Evolutionary conservation across 1,140 invertebrate genomes (phyloP).

Genomic region (Drosophila sturtevanti): DNA sequence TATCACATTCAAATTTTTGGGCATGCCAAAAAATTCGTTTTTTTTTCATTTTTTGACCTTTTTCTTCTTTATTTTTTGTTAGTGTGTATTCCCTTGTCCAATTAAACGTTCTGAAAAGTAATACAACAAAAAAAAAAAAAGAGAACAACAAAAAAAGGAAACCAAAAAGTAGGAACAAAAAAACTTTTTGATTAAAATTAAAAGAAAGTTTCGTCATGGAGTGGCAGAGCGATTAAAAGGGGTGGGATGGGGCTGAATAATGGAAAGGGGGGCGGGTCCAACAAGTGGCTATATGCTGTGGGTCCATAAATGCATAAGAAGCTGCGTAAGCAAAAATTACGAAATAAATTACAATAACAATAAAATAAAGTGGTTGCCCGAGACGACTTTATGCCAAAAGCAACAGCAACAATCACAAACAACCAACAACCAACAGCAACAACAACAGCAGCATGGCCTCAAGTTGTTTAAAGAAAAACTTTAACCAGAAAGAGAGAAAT

Average conservation of each 20-base stretch:
- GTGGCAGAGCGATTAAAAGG: conserved; percentile 22
- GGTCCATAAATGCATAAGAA: conserved; percentile 50
- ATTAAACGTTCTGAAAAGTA: conserved; percentile 60
- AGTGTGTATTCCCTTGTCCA: conserved; percentile 72
- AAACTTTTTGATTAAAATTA: conserved; percentile 77
- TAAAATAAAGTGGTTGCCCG: conserved; percentile 46
- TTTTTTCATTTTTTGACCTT: conserved; percentile 10
- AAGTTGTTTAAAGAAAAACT: conserved; percentile 47
- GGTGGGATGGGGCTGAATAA: neutral
- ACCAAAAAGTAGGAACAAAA: conserved; percentile 46
- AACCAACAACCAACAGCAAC: neutral
- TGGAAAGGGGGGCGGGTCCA: conserved; percentile 27
- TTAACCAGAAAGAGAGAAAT: conserved; percentile 12
- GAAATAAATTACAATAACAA: conserved; percentile 59
- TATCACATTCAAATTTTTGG: conserved; percentile 21
- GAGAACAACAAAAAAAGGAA: neutral
- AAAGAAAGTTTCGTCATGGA: conserved; percentile 58
- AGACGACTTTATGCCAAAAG: conserved; percentile 10
- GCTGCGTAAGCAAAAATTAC: conserved; percentile 57
- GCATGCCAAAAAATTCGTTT: neutral
- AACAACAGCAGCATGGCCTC: conserved; percentile 10
- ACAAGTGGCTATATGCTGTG: conserved; percentile 60
- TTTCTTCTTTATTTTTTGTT: conserved; percentile 23
- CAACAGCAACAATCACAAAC: conserved; percentile 29
- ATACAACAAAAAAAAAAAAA: neutral